Percentiles rank a stretch among this genome's conserved stretches.
These are phyloP conservation scores for Tachystola acroxantha DNA, from an alignment of 2,888 invertebrate species.

Conservation along the genomic window DNA sequence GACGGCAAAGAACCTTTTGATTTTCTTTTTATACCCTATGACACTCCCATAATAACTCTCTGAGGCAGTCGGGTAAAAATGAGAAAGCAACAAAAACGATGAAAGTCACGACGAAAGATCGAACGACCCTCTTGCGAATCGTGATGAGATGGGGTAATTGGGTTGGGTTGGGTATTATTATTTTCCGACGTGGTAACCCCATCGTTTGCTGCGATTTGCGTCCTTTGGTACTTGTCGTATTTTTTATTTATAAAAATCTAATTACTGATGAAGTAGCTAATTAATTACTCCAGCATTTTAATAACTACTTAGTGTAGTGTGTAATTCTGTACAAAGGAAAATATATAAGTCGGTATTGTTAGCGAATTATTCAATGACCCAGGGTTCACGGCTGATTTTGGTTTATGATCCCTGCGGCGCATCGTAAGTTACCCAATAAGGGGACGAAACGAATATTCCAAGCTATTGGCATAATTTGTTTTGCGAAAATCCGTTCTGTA, in stretches of 20 bases:
- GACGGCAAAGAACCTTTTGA: too few relatives aligned
- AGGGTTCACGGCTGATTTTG: conserved; percentile 57
- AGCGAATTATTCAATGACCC: conserved; percentile 50
- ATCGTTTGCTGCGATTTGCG: conserved; percentile 61
- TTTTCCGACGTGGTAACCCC: conserved; percentile 26
- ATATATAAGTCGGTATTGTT: conserved; percentile 16
- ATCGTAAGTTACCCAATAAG: conserved; percentile 55
- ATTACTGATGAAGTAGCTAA: conserved; percentile 23
- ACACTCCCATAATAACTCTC: too few relatives aligned
- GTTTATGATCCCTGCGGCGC: conserved; percentile 47
- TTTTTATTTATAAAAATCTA: conserved; percentile 16
- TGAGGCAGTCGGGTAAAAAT: too few relatives aligned
- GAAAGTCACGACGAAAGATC: too few relatives aligned
- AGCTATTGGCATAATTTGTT: conserved; percentile 27
- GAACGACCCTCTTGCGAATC: too few relatives aligned
- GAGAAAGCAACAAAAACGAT: too few relatives aligned
- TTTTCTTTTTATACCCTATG: too few relatives aligned
- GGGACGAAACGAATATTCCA: conserved; percentile 49
- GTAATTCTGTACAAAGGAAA: conserved; percentile 9
- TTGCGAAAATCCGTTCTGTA: not conserved
- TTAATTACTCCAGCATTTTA: conserved; percentile 11
- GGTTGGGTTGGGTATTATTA: not conserved
- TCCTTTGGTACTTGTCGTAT: conserved; percentile 33
- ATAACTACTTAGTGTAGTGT: conserved; percentile 19
- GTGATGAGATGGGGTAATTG: too few relatives aligned